phyloP scores from a whole-genome alignment of 2,113 vertebrate species.

The Pterocles orientalis region DNA sequence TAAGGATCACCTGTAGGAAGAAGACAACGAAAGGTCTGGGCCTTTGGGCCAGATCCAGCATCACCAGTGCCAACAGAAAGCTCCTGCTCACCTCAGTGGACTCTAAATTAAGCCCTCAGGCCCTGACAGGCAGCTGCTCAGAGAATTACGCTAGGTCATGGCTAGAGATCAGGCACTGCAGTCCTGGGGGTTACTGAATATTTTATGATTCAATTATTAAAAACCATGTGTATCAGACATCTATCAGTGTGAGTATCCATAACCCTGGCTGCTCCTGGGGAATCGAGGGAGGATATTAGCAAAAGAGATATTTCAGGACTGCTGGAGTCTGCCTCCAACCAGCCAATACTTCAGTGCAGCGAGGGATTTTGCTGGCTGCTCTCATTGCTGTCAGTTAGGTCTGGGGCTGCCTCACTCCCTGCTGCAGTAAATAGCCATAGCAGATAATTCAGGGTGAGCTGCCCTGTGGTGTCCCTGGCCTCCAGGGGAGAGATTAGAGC shows the following conservation, averaged over 20 bases:
- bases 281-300: background rate
- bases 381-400: background rate
- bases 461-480: background rate
- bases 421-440: background rate
- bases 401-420: background rate
- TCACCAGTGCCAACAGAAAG: background rate
- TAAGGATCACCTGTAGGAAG: background rate
- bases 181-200: background rate
- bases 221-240: conserved; percentile 1
- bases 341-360: background rate
- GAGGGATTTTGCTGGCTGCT: background rate
- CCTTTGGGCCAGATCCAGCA: background rate
- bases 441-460: background rate
- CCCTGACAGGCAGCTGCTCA: conserved; percentile 3
- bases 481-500: background rate
- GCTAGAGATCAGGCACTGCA: background rate
- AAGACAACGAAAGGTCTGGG: background rate
- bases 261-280: background rate
- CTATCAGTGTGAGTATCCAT: background rate
- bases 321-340: background rate
- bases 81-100: background rate
- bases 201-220: conserved; percentile 55
- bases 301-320: background rate
- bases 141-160: conserved; percentile 30
- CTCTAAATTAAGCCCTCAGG: conserved; percentile 37